Evolutionary conservation across 2,113 vertebrate genomes (phyloP).

Genomic region (Crotalus horridus): DNA sequence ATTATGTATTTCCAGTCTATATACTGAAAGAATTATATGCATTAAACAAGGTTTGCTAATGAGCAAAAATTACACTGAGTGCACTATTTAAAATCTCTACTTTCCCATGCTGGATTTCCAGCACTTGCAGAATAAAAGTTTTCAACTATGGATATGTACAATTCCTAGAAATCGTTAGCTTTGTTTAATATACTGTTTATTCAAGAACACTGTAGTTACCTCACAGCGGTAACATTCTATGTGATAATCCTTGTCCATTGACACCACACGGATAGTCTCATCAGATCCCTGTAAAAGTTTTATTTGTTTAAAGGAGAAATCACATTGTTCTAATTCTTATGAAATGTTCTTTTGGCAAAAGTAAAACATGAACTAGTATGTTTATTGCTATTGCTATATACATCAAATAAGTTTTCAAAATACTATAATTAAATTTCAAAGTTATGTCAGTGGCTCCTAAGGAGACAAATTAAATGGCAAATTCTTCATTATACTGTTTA

Average conservation of each 20-base stretch:
- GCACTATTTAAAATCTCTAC: not conserved
- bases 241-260: slow-evolving; percentile 96
- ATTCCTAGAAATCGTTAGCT: not conserved
- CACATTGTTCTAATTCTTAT: not conserved
- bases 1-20: not conserved
- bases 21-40: not conserved
- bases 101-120: not conserved
- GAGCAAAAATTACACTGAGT: not conserved
- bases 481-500: not conserved
- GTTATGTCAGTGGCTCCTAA: rapidly evolving
- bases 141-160: not conserved
- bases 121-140: not conserved
- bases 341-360: slow-evolving; percentile 23
- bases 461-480: not conserved
- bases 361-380: slow-evolving; percentile 3
- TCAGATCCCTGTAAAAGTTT: slow-evolving; percentile 84
- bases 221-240: slow-evolving; percentile 95
- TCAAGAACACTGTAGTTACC: slow-evolving; percentile 70
- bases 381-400: slow-evolving; percentile 5
- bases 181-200: not conserved
- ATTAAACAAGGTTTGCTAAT: not conserved
- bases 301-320: not conserved
- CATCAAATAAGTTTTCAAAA: not conserved
- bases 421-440: slow-evolving; percentile 32
- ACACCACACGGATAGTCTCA: slow-evolving; percentile 94